Evolutionary conservation across 2,888 invertebrate genomes (phyloP), one percentile per base, ranked within the genome.

Genomic region (Teleogryllus oceanicus): DNA sequence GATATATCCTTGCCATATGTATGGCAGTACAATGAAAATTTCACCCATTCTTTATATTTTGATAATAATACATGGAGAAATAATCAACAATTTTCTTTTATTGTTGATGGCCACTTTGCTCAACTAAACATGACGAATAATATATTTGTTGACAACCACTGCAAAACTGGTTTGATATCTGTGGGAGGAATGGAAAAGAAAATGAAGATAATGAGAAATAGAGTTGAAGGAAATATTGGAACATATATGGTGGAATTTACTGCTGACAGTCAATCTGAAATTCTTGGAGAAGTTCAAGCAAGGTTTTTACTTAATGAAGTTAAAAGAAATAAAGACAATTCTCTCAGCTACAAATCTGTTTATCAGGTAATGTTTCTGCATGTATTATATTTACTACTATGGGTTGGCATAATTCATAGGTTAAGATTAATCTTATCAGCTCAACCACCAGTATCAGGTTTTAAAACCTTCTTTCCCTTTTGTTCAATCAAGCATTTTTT

Each of bases 161-260:
- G 99, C 84, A 92, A 92, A 84, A 89, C 89, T 18, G 96, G 97
- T 0, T 87, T 97, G 50, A 89, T 98, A 18, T 91, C 93, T 0
- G 89, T 97, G 49, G 90, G 92, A 81, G 99, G 99, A 12, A 99
- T 99, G 97, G 99, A 99, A 87, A 99, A 99, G 88, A 94, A 94
- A 84, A 90, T 99, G 87, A 90, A 92, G 81, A 93, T 99, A 80
- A 92, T 93, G 84, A 90, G 92, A 76, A 98, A 98, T 86, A 88
- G 89, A 78, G 93, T 98, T 81, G 91, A 92, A 83, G 89, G 90
- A 80, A 99, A 99, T 85, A 91, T 89, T 78, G 97, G 96, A 0
- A 90, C 91, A 78, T 96, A 91, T 85, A 93, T 98, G 88, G 90
- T 98, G 2, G 94, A 97, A 86, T 95, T 98, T 84, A 91, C 92